Percentiles rank a stretch among this genome's conserved stretches.
Evolutionary conservation across 2,113 vertebrate species (phyloP).

Genomic region (Rhodinocichla rosea): DNA sequence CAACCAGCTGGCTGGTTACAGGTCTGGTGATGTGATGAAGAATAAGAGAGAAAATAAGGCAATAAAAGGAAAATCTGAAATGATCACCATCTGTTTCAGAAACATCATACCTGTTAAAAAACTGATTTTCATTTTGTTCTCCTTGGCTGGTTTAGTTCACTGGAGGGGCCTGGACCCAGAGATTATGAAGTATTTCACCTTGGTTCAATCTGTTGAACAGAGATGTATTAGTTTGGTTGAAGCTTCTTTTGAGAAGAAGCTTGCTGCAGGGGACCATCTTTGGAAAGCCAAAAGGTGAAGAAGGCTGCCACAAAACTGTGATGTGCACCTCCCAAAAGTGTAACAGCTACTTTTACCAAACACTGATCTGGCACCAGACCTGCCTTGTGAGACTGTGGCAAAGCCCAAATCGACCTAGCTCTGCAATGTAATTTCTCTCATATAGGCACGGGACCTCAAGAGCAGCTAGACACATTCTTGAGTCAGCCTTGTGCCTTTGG

Average conservation of each 20-base stretch:
- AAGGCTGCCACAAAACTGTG: neutral
- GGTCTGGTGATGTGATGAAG: neutral
- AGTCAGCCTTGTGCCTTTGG: constrained; percentile 13
- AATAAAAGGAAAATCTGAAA: constrained; percentile 25
- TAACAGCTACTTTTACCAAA: neutral
- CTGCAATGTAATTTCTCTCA: neutral
- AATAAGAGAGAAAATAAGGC: constrained; percentile 18
- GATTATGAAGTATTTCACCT: neutral
- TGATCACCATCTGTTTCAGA: constrained; percentile 24
- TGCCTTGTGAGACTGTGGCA: neutral
- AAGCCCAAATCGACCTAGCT: neutral
- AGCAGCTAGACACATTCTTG: constrained; percentile 22
- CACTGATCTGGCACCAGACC: neutral
- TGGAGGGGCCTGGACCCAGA: neutral
- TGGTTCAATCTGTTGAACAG: neutral
- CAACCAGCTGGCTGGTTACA: constrained; percentile 33
- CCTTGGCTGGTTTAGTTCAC: neutral
- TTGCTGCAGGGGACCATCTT: neutral
- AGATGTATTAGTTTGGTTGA: neutral
- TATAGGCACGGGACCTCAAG: neutral
- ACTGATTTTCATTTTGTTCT: neutral
- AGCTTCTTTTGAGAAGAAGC: neutral
- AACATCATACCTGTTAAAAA: constrained; percentile 38
- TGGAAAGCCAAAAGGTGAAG: neutral
- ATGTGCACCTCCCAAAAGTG: neutral